Evolutionary conservation across 1,140 invertebrate genomes (phyloP), one percentile per base, ranked within the genome.

Genomic region (Bombus soroeensis): DNA sequence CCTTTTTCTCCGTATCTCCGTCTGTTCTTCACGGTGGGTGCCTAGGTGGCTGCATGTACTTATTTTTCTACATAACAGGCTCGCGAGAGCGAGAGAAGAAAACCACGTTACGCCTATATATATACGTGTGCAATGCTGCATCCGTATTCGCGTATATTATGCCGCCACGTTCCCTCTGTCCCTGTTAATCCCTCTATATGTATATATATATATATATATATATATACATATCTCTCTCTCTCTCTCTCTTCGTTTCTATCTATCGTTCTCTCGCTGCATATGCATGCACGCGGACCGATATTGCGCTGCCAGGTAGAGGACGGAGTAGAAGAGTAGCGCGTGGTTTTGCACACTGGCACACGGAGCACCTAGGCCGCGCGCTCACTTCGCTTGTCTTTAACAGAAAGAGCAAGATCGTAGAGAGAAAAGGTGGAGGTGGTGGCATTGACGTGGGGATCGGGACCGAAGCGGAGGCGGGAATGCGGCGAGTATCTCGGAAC

Each of bases 41-140:
- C 85, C 87, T 89, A 90, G 90, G 79, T 91, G 88, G 88, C 91
- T 91, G 53, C 77, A 70, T 83, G 87, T 86, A 89, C 91, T 93
- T 92, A 93, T 92, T 92, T 93, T 90, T 92, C 89, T 84, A 87
- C 83, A 83, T 92, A 92, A 92, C 90, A 90, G 86, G 83, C 83
- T 72, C 68, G 66, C 22, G 75, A 34, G 82, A 71, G 87, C 78
- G 53, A 74, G 81, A 57, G 85, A 71, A 72, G 59, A 84, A 78
- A 79, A 79, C 62, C n/a, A 59, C 81, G 41, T 53, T 71, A 15
- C 83, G 37, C 57, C 32, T 84, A 57, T 37, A n/a, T 25, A 41
- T 34, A 25, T 57, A 59, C n/a, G 73, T 34, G 34, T 25, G 41
- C 47, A 37, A 34, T 32, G 74, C 28, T 66, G 81, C 81, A 83